Base-by-base conservation (phyloP, 2,888 invertebrate genomes). In the Pandemis heparana region DNA sequence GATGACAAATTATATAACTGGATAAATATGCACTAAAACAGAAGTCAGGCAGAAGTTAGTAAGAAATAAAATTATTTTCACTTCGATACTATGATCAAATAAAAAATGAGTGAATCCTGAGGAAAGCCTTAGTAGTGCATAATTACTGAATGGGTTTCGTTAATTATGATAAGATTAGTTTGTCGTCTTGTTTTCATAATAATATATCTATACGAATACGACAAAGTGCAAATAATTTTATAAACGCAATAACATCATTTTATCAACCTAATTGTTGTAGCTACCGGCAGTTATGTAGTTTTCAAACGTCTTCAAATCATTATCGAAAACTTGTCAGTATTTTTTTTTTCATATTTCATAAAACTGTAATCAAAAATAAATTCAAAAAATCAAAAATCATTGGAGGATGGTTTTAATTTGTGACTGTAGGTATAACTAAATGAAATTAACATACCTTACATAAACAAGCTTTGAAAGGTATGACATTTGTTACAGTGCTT, bases 401-500 rank as follows among this genome's bases (percentile, higher is more conserved):
- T 1, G 12, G 9, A 12, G 46, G 7, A 41, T 41, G 5, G 41
- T 32, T 32, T 32, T 32, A 32, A 7, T 41, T 46, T 46, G 46
- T 46, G 12, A 46, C n/a, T n/a, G n/a, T n/a, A 46, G 0, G n/a
- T 7, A n/a, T 51, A 6, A 16, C 5, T 51, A 16, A 14, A 18
- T 16, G 18, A 8, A 18, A 18, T 23, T 23, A 56, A 3, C 9
- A 3, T 59, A 39, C 39, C 5, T 14, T 9, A 8, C 38, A n/a
- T n/a, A n/a, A 38, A 7, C 0, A 9, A 65, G 53, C 43, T 65
- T 71, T 64, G 53, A 69, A 64, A 64, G 63, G 48, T 18, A 8
- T 46, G n/a, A 51, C 68, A 69, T 68, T 73, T 64, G 51, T 69
- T 64, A 69, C 48, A 64, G 68, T 56, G 23, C 48, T 63, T 62